Base-by-base conservation (phyloP, 2,113 vertebrate species). In the Xenopus borealis region DNA sequence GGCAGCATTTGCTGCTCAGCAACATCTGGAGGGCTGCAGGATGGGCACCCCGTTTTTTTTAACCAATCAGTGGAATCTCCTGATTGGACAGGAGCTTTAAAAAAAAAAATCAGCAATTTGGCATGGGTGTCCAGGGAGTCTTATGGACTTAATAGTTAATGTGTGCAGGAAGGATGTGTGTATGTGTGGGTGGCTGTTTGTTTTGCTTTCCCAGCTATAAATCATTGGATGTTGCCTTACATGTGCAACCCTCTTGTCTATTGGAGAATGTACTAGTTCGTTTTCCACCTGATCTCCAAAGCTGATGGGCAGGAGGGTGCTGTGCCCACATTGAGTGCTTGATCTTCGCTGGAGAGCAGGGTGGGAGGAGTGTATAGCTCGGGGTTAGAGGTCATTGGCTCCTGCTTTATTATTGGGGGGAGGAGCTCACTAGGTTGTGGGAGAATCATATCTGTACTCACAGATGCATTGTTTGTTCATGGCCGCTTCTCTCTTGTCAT, bases 181-280 rank as follows among this genome's bases (percentile, higher is more conserved):
- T 55, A 30, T 45, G 53, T 75, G 72, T 67, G 53, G 66, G 59
- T 55, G 58, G 19, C 66, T 50, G 45, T 69, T 16, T 50, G 45
- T 53, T 68, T 75, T 68, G 19, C 16, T 52, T 33, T 27, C 58
- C 55, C 57, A 52, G 44, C 19, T 17, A 7, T 65, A 57, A 57
- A 62, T 50, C 47, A n/a, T 40, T 65, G 50, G n/a, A 20, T 53
- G 33, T 23, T 33, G 64, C 10, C 52, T 16, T 40, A 30, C 46
- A 18, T 44, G 72, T 46, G 52, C n/a, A 47, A 7, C 18, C 12
- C 30, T 11, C 16, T 55, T 16, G 53, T 16, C 53, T 55, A 55
- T n/a, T 55, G 16, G 53, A 16, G 17, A n/a, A n/a, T 55, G 53
- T 55, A n/a, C 1, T 55, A 7, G 14, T n/a, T 16, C 0, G 1